Conservation (phyloP, 2,113 vertebrate species). For the Daphoenositta chrysoptera region DNA sequence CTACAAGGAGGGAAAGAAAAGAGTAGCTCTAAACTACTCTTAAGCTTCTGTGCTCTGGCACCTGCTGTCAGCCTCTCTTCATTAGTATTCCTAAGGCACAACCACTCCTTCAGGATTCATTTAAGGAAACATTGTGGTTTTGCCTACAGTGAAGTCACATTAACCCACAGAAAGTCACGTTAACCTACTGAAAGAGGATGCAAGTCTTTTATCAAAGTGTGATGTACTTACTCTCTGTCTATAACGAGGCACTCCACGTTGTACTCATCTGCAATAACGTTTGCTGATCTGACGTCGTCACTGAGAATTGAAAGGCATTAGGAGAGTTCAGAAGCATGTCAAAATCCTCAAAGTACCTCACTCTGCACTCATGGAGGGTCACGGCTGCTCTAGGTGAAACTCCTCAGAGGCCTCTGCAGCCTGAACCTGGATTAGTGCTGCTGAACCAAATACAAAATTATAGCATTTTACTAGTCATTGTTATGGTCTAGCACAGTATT, state of each 20-base stretch:
- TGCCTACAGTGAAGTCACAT: not conserved
- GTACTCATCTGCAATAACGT: conserved; percentile 86
- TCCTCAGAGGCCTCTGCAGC: not conserved
- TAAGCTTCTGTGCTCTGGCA: not conserved
- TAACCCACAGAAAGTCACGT: not conserved
- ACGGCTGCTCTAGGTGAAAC: not conserved
- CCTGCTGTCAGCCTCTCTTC: not conserved
- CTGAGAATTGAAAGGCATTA: conserved; percentile 66
- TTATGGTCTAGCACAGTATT: not conserved
- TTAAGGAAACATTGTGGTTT: not conserved
- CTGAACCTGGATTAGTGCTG: not conserved
- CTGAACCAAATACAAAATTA: not conserved
- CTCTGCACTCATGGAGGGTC: not conserved
- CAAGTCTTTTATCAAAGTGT: not conserved
- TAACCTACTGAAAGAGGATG: not conserved
- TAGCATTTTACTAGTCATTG: not conserved
- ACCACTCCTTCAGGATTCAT: not conserved
- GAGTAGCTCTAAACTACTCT: not conserved
- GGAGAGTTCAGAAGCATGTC: not conserved
- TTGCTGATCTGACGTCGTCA: conserved; percentile 92
- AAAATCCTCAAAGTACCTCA: not conserved
- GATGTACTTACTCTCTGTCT: conserved; percentile 88
- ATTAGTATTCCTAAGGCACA: not conserved
- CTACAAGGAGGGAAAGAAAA: not conserved
- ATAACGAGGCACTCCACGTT: conserved; percentile 88